Evolutionary conservation across 2,113 vertebrate species (phyloP), one percentile per base, ranked within the genome.

Genomic region (Pteropus alecto): DNA sequence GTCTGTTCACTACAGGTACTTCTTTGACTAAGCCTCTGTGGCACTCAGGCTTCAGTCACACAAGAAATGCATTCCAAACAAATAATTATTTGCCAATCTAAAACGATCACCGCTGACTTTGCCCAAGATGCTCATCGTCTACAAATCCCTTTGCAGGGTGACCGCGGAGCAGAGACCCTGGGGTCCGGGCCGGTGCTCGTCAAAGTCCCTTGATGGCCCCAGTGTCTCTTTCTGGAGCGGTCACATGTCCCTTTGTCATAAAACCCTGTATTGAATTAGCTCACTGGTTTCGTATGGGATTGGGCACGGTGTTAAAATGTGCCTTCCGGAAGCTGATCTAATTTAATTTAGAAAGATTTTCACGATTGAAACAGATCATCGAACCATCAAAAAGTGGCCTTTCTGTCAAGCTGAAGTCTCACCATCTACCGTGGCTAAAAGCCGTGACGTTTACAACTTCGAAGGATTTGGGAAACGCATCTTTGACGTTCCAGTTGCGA

Each of bases 261-360:
- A 84, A 76, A 54, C 15, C 7, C 60, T 35, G 12, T 65, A 12
- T 87, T 35, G 67, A 41, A 30, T 74, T 58, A 65, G 61, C 48
- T 81, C 30, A n/a, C 12, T 79, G 51, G 26, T 81, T 87, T 90
- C 18, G 7, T 43, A 9, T 38, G 67, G 24, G 30, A 77, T 35
- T 14, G 68, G 10, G 21, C 10, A 74, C 35, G 33, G 35, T 70
- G 35, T 74, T 73, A 83, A 61, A 61, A 28, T 38, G 11, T 67
- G 4, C 10, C 38, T 56, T 79, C 51, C 41, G 21, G 15, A 83
- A 33, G 54, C 6, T 2, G 14, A 71, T 67, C 3, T 61, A 21
- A 71, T 60, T 28, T 73, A 35, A 78, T 88, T 95, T 87, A 67
- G 76, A 74, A 96, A 46, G 60, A 88, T 74, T 74, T 70, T 79